phyloP scores from a whole-genome alignment of 2,888 invertebrate genomes.

The Drosophila subquinaria region DNA sequence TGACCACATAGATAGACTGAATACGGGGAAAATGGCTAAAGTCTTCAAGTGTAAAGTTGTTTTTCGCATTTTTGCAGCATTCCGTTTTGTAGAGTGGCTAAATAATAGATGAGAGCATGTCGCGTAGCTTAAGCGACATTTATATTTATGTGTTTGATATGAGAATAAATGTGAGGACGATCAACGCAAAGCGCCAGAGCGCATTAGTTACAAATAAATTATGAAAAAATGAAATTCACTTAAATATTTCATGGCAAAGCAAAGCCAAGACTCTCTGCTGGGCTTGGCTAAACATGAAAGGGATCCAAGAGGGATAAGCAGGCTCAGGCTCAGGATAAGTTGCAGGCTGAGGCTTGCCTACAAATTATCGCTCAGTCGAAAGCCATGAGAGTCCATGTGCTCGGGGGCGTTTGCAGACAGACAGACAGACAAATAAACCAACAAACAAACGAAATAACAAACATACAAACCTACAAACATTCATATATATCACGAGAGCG shows the following conservation, averaged over 20 bases:
- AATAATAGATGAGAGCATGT: conserved; percentile 67
- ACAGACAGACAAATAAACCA: conserved; percentile 27
- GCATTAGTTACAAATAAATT: conserved; percentile 74
- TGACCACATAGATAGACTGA: background rate
- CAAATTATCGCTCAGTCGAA: conserved; percentile 63
- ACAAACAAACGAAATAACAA: background rate
- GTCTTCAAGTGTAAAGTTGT: conserved; percentile 8
- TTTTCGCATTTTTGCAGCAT: conserved; percentile 18
- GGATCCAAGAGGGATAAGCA: conserved; percentile 53
- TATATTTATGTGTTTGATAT: conserved; percentile 58
- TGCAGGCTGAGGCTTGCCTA: conserved; percentile 54
- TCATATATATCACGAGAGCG: conserved; percentile 2
- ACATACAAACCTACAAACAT: conserved; percentile 13
- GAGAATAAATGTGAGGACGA: conserved; percentile 58
- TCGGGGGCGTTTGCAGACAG: conserved; percentile 46
- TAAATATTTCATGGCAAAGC: conserved; percentile 70
- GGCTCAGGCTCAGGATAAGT: conserved; percentile 32
- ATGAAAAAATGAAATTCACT: conserved; percentile 70
- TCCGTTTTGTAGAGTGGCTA: conserved; percentile 36
- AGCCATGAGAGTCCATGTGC: conserved; percentile 40
- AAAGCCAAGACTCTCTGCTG: conserved; percentile 38
- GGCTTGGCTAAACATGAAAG: conserved; percentile 52
- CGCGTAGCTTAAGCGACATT: conserved; percentile 61
- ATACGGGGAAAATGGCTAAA: background rate
- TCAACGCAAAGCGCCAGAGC: conserved; percentile 59